These are phyloP conservation scores for Cyclargus thomasi DNA, from an alignment of 1,140 invertebrate species.

Conservation along the genomic window DNA sequence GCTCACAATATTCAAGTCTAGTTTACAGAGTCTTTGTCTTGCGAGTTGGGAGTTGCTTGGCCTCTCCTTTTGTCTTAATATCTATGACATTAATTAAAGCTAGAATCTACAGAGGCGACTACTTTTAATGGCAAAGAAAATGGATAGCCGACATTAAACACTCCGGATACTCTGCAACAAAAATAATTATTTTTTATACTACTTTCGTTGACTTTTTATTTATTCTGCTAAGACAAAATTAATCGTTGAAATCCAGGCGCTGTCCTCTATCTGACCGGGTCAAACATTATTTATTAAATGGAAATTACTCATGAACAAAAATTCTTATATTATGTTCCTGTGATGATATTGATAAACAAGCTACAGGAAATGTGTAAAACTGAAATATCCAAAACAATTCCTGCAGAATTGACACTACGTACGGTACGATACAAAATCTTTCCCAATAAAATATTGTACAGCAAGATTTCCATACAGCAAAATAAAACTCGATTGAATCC, in stretches of 20 bases:
- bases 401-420: not conserved
- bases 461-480: constrained; percentile 24
- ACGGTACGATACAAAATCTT: constrained; percentile 5
- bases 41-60: constrained; percentile 22
- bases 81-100: constrained; percentile 26
- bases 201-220: not conserved
- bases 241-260: no score
- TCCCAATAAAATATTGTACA: constrained; percentile 15
- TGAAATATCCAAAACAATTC: not conserved
- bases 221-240: not conserved
- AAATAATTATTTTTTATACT: constrained; percentile 20
- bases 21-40: constrained; percentile 26
- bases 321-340: no score
- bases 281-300: no score
- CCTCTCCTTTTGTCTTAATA: constrained; percentile 23
- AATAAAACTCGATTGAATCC: constrained; percentile 22
- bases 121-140: constrained; percentile 21
- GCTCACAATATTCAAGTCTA: constrained; percentile 20
- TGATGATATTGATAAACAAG: not conserved
- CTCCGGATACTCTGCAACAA: constrained; percentile 15
- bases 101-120: constrained; percentile 23
- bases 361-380: not conserved
- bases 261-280: no score
- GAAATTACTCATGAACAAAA: no score
- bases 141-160: constrained; percentile 22